Conservation (phyloP, 2,888 invertebrate genomes). For the Meliscaeva auricollis region DNA sequence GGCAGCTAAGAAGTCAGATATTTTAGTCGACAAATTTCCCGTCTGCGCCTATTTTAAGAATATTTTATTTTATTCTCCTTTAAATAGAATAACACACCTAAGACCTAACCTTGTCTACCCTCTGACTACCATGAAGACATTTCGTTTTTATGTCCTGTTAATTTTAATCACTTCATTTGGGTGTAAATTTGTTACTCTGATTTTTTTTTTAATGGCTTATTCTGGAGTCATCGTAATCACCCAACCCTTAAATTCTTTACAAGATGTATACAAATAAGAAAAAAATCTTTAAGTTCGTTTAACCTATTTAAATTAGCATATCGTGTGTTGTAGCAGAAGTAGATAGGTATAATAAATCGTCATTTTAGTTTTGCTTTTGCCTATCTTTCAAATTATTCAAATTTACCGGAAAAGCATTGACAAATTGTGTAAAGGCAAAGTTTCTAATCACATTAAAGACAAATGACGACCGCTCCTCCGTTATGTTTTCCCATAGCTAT, state of each 20-base stretch:
- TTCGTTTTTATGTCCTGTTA: neutral
- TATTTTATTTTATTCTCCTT: neutral
- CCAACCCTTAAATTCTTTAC: neutral
- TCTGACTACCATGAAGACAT: neutral
- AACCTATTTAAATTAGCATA: conserved; percentile 8
- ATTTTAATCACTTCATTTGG: conserved; percentile 1
- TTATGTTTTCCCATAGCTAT: conserved; percentile 33
- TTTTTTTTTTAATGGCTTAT: neutral
- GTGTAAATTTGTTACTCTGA: neutral
- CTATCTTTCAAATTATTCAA: conserved; percentile 48
- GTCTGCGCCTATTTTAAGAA: neutral
- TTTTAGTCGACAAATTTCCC: neutral
- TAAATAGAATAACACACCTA: conserved; percentile 15
- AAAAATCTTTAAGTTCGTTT: neutral
- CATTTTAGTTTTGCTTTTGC: neutral
- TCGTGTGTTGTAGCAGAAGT: too few species aligned
- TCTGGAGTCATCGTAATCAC: neutral
- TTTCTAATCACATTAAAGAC: conserved; percentile 64
- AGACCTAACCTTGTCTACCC: neutral
- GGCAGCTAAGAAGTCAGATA: neutral
- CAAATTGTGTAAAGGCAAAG: conserved; percentile 47
- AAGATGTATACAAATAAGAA: neutral
- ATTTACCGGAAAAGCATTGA: conserved; percentile 41
- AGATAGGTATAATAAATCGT: conserved; percentile 10
- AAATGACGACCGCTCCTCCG: conserved; percentile 57